These are phyloP conservation scores for Nothocercus julius DNA, from an alignment of 2,113 vertebrate genomes.

Conservation along the genomic window DNA sequence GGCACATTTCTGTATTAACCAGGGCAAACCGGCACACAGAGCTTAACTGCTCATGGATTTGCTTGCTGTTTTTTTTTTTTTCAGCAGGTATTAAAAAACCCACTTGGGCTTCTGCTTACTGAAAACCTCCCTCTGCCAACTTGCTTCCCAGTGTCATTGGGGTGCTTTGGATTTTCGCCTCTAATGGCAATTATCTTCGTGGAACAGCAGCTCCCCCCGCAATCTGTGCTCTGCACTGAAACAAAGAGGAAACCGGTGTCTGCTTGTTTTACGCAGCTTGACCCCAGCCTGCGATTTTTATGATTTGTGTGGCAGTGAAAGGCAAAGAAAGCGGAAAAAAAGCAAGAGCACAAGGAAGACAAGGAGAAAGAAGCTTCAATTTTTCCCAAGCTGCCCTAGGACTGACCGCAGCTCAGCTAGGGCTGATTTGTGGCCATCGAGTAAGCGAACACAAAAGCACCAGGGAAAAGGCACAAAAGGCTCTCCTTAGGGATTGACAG, in stretches of 20 bases:
- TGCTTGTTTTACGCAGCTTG: conserved; percentile 75
- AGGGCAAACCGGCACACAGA: neutral
- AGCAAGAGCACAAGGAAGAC: conserved; percentile 23
- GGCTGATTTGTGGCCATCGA: conserved; percentile 62
- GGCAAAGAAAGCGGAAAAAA: conserved; percentile 65
- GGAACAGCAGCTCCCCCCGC: conserved; percentile 41
- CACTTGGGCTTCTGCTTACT: neutral
- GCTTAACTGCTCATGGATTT: neutral
- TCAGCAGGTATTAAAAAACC: neutral
- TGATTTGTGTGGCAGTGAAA: conserved; percentile 71
- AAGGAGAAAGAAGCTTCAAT: conserved; percentile 53
- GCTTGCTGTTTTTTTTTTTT: neutral
- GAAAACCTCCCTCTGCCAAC: neutral
- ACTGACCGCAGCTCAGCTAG: conserved; percentile 47
- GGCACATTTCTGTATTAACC: neutral
- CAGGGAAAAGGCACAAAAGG: conserved; percentile 61
- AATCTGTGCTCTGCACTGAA: conserved; percentile 54
- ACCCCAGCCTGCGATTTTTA: conserved; percentile 74
- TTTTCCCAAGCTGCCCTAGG: conserved; percentile 51
- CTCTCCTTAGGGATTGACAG: conserved; percentile 58
- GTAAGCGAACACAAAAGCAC: conserved; percentile 63
- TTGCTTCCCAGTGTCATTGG: neutral
- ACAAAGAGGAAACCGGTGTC: conserved; percentile 73
- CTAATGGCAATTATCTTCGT: conserved; percentile 65
- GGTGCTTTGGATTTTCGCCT: conserved; percentile 27